Evolutionary conservation across 2,888 invertebrate genomes (phyloP).

Genomic region (Therioaphis trifolii): DNA sequence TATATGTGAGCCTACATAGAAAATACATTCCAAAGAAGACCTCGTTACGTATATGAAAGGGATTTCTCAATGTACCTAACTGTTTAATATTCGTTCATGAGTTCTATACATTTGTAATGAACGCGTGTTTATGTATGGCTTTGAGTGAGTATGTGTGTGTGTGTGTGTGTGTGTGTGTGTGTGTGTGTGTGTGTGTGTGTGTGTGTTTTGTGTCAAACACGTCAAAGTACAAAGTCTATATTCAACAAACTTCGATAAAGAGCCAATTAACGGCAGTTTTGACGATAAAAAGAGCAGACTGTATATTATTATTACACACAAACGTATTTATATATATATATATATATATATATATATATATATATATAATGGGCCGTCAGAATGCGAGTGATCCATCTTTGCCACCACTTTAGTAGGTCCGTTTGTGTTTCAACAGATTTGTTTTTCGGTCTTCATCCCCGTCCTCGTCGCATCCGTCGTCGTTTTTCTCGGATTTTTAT

Average conservation of each 20-base stretch:
- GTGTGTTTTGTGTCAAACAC: neutral
- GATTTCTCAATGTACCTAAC: neutral
- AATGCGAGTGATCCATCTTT: neutral
- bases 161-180: neutral
- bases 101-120: no score
- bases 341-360: neutral
- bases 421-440: conserved; percentile 26
- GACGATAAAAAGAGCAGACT: neutral
- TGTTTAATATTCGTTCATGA: no score
- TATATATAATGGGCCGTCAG: neutral
- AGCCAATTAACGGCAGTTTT: neutral
- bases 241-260: neutral
- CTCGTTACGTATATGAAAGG: neutral
- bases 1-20: neutral
- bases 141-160: neutral
- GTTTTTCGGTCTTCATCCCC: neutral
- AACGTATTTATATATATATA: neutral
- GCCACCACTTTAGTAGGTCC: neutral
- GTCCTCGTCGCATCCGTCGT: no score
- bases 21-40: neutral
- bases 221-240: conserved; percentile 1
- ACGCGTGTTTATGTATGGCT: no score
- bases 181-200: no score
- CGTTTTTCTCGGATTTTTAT: neutral
- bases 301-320: neutral